These are phyloP conservation scores for Phenacoccus solenopsis DNA, from an alignment of 1,140 invertebrate species.

Conservation along the genomic window DNA sequence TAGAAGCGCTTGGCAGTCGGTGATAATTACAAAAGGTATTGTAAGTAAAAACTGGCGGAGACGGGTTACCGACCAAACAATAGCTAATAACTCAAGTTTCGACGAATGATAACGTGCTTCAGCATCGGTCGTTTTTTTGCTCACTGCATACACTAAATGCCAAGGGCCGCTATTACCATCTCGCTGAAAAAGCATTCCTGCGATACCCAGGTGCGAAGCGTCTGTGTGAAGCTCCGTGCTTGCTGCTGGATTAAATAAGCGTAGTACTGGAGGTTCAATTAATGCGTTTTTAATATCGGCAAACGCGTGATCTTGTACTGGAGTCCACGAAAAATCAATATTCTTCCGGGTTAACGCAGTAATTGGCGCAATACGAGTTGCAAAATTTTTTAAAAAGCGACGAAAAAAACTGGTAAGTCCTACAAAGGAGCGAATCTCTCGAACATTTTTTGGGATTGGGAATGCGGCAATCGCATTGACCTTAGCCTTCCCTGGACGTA, in stretches of 20 bases:
- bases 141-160: not conserved
- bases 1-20: not conserved
- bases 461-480: not conserved
- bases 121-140: not conserved
- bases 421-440: not conserved
- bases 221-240: constrained; percentile 18
- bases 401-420: not conserved
- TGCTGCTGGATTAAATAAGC: not conserved
- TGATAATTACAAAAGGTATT: not conserved
- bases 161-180: not conserved
- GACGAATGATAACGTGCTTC: constrained; percentile 6
- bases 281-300: not conserved
- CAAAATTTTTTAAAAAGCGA: not conserved
- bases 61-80: not conserved
- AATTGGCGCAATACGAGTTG: not conserved
- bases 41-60: constrained; percentile 1
- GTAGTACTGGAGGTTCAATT: not conserved
- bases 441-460: constrained; percentile 2
- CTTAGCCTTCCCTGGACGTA: not conserved
- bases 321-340: not conserved
- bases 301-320: not conserved
- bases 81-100: constrained; percentile 6
- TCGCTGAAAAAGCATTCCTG: not conserved
- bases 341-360: not conserved
- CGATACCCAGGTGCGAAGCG: not conserved